Conservation (phyloP, 2,797 vertebrate genomes). For the Anguilla pacifica region DNA sequence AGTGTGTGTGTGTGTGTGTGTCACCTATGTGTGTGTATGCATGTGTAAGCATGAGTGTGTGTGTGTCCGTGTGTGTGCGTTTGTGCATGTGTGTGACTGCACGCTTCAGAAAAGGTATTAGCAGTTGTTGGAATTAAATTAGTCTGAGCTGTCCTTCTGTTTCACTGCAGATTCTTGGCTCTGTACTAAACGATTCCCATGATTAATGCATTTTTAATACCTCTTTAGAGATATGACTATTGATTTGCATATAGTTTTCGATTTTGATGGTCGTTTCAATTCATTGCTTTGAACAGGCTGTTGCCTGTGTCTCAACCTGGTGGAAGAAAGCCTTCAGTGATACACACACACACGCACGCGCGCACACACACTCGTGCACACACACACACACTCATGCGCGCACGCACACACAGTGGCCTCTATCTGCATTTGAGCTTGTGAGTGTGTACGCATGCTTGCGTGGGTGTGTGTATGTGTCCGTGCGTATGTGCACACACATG, state of each 20-base stretch:
- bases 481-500: not conserved
- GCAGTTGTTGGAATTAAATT: constrained; percentile 22
- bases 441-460: too few species aligned
- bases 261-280: not conserved
- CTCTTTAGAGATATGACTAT: constrained; percentile 13
- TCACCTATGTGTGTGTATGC: too few species aligned
- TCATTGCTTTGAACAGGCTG: not conserved
- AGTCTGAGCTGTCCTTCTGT: not conserved
- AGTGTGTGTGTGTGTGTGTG: not conserved
- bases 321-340: not conserved
- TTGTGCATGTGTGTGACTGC: not conserved
- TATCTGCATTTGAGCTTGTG: too few species aligned
- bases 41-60: not conserved
- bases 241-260: not conserved
- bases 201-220: not conserved
- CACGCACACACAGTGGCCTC: too few species aligned
- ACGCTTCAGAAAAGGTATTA: not conserved
- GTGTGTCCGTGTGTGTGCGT: not conserved
- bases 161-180: constrained; percentile 9
- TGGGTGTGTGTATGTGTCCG: not conserved
- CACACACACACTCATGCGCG: too few species aligned
- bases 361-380: too few species aligned
- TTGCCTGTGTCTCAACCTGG: not conserved
- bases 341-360: too few species aligned
- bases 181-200: constrained; percentile 23